These are phyloP conservation scores for Ramphastos sulfuratus DNA, from an alignment of 2,113 vertebrate genomes.

Conservation along the genomic window DNA sequence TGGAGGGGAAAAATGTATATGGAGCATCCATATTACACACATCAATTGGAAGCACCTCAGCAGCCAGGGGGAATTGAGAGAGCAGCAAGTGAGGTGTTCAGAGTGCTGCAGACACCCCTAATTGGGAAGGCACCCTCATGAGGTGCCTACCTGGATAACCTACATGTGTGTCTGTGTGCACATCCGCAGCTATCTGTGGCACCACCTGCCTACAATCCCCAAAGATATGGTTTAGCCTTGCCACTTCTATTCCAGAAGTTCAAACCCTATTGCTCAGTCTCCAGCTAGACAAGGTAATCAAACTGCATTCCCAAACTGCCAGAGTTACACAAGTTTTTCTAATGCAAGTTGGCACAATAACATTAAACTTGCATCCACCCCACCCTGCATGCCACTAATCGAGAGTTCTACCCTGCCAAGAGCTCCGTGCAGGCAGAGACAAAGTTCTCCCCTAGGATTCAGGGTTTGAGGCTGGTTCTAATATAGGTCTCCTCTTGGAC, in stretches of 20 bases:
- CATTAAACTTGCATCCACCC: slow-evolving; percentile 14
- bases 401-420: background rate
- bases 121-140: background rate
- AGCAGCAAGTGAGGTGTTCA: slow-evolving; percentile 11
- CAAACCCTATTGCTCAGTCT: slow-evolving; percentile 3
- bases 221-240: slow-evolving; percentile 7
- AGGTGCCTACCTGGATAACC: background rate
- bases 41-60: slow-evolving; percentile 37
- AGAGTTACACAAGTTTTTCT: background rate
- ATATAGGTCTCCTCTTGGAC: background rate
- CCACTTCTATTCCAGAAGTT: slow-evolving; percentile 3
- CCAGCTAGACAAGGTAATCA: background rate
- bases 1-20: slow-evolving; percentile 32
- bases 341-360: background rate
- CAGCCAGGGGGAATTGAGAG: slow-evolving; percentile 4
- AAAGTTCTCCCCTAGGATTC: background rate
- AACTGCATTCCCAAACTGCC: slow-evolving; percentile 10
- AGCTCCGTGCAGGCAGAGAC: background rate
- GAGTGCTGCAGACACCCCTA: background rate
- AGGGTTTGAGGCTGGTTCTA: background rate
- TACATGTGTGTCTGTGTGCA: background rate
- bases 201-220: background rate
- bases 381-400: background rate
- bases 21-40: slow-evolving; percentile 50
- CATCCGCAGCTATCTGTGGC: background rate